phyloP scores from a whole-genome alignment of 1,140 invertebrate genomes.

The Zaprionus taronus region DNA sequence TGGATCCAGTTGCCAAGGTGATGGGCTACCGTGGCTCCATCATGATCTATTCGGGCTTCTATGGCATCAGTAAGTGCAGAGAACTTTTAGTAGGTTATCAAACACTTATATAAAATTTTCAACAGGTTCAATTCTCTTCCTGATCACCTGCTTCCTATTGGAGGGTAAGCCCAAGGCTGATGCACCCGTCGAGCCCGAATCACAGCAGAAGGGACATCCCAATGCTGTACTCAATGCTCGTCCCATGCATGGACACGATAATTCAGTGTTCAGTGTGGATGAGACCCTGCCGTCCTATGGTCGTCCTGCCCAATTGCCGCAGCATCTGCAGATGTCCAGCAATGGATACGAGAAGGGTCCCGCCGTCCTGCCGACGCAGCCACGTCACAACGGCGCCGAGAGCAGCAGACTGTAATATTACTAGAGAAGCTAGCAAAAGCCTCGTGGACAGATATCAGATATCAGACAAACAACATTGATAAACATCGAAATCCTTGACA shows the following conservation, averaged over 20 bases:
- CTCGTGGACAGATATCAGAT: conserved; percentile 17
- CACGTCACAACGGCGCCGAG: conserved; percentile 64
- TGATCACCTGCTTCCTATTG: conserved; percentile 77
- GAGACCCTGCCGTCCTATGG: conserved; percentile 71
- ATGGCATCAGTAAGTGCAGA: conserved; percentile 88
- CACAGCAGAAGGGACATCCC: conserved; percentile 51
- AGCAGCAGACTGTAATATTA: conserved; percentile 82
- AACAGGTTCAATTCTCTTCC: conserved; percentile 78
- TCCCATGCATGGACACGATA: conserved; percentile 79
- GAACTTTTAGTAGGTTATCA: not conserved
- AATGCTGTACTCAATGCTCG: conserved; percentile 62
- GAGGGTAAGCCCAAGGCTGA: conserved; percentile 62
- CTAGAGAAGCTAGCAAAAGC: conserved; percentile 2
- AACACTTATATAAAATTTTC: not conserved
- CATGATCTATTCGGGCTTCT: conserved; percentile 94
- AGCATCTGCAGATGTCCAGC: conserved; percentile 74
- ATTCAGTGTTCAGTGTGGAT: conserved; percentile 76
- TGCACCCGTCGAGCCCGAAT: conserved; percentile 30
- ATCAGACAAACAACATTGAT: not conserved
- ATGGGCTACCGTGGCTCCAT: conserved; percentile 93
- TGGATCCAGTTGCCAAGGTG: conserved; percentile 92
- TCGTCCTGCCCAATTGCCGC: conserved; percentile 69
- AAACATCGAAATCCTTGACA: not conserved
- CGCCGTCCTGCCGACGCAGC: conserved; percentile 38
- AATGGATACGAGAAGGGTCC: conserved; percentile 71